Percentiles rank a stretch among this genome's conserved stretches.
These are phyloP conservation scores for Solenopsis fugax DNA, from an alignment of 1,140 invertebrate genomes.

Conservation along the genomic window DNA sequence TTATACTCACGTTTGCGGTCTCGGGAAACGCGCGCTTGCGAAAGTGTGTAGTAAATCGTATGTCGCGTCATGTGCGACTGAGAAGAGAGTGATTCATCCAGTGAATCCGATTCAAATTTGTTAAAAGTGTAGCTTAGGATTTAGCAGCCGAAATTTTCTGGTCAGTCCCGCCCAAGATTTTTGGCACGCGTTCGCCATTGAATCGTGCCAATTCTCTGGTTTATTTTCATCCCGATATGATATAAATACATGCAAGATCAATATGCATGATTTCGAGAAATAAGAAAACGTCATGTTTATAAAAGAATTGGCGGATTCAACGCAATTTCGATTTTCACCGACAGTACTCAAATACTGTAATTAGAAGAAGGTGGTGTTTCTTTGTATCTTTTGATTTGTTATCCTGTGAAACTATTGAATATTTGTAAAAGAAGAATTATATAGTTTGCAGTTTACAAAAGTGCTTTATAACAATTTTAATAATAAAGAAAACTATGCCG, in stretches of 20 bases:
- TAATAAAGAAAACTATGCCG: too few relatives aligned
- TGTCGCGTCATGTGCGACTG: neutral
- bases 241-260: constrained; percentile 43
- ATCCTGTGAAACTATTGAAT: too few relatives aligned
- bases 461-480: too few relatives aligned
- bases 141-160: neutral
- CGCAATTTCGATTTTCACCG: neutral
- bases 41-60: neutral
- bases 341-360: neutral
- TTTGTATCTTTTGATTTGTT: too few relatives aligned
- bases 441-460: too few relatives aligned
- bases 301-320: neutral
- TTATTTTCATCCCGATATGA: constrained; percentile 59
- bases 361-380: neutral
- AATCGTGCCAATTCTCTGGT: constrained; percentile 50
- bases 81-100: constrained; percentile 26
- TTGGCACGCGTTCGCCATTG: constrained; percentile 31
- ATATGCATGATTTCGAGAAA: constrained; percentile 20
- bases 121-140: constrained; percentile 4
- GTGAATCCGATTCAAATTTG: constrained; percentile 2
- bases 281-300: constrained; percentile 9
- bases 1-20: constrained; percentile 24
- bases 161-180: constrained; percentile 37
- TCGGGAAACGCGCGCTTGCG: neutral
- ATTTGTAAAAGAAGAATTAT: too few relatives aligned